These are phyloP conservation scores for Cynopterus brachyotis DNA, from an alignment of 2,113 vertebrate genomes.

Conservation along the genomic window DNA sequence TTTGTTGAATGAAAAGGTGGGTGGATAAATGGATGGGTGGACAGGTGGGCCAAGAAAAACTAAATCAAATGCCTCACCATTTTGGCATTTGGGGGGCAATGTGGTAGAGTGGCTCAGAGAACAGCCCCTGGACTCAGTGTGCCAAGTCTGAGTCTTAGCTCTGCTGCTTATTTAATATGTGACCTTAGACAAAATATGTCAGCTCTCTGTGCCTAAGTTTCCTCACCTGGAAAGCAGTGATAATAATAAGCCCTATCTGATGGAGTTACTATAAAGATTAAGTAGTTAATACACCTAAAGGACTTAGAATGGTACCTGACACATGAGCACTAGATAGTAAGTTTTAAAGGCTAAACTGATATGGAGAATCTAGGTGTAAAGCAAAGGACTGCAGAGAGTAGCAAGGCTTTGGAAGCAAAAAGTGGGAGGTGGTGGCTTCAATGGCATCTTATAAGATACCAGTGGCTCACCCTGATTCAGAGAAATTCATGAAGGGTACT, in stretches of 20 bases:
- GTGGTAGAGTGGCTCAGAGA: not conserved
- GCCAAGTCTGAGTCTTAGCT: not conserved
- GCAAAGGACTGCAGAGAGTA: not conserved
- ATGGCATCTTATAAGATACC: not conserved
- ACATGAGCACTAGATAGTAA: not conserved
- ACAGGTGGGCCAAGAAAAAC: not conserved
- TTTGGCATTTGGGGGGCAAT: not conserved
- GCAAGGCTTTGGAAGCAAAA: not conserved
- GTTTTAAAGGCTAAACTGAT: not conserved
- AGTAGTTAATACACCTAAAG: not conserved
- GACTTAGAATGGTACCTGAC: not conserved
- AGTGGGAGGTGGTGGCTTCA: not conserved
- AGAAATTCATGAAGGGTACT: not conserved
- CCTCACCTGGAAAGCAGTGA: not conserved
- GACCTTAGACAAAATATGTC: not conserved
- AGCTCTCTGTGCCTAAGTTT: slow-evolving; percentile 5
- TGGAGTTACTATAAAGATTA: not conserved
- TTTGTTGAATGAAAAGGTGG: not conserved
- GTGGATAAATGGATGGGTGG: not conserved
- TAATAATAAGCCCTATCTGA: not conserved
- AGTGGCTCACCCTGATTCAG: not conserved
- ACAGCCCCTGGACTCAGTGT: not conserved
- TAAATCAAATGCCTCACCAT: not conserved
- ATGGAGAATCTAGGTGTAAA: not conserved
- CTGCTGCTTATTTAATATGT: not conserved